A percentile compares a stretch with the other conserved stretches of the same genome.
Conservation (phyloP, 2,113 vertebrate genomes). For the Saguinus imperator region DNA sequence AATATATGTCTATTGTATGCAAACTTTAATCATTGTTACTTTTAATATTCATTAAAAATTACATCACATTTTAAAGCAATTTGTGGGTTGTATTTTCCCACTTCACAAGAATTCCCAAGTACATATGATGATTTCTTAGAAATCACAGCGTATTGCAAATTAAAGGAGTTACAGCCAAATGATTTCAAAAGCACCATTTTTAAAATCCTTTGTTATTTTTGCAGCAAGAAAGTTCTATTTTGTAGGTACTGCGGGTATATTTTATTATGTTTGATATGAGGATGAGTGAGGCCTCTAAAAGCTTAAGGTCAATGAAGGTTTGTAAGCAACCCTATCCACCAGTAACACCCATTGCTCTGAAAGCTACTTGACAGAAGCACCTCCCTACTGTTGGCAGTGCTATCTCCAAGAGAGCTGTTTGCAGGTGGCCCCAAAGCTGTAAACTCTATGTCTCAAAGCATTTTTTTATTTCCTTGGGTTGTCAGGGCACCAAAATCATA, state of each 20-base stretch:
- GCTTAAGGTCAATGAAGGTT: neutral
- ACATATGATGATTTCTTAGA: constrained; percentile 41
- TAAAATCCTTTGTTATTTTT: constrained; percentile 14
- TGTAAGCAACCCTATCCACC: neutral
- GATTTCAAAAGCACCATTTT: constrained; percentile 56
- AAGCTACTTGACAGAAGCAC: neutral
- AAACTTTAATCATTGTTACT: constrained; percentile 45
- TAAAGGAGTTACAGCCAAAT: constrained; percentile 54
- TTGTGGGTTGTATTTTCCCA: constrained; percentile 54
- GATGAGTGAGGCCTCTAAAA: neutral
- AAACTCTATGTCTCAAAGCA: neutral
- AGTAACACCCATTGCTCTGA: neutral
- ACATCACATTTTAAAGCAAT: constrained; percentile 58
- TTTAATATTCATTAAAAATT: constrained; percentile 57
- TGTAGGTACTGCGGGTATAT: neutral
- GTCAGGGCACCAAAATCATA: neutral
- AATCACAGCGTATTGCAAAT: constrained; percentile 53
- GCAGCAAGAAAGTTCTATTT: constrained; percentile 39
- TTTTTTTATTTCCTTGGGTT: neutral
- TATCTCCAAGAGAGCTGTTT: neutral
- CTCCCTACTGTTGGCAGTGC: neutral
- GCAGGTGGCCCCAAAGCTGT: neutral
- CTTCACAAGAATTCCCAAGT: constrained; percentile 48
- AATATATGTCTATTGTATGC: constrained; percentile 54
- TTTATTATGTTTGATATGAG: constrained; percentile 54